These are phyloP conservation scores for Heterochromis multidens DNA, from an alignment of 2,113 vertebrate genomes.

Conservation along the genomic window DNA sequence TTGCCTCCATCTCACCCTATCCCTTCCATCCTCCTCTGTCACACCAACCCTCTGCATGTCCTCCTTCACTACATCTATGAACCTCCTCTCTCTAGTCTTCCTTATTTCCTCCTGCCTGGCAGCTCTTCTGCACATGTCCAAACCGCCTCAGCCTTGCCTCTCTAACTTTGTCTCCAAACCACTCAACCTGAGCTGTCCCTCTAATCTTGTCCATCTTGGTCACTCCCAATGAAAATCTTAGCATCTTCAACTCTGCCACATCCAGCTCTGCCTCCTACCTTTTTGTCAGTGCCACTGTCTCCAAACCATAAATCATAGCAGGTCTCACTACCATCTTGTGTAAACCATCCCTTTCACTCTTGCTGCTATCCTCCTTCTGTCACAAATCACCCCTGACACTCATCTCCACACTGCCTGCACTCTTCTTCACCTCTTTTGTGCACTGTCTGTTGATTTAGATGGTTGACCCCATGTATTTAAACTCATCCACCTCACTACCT, in stretches of 20 bases:
- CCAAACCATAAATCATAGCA: not conserved
- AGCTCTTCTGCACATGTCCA: too few species aligned
- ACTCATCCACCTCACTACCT: not conserved
- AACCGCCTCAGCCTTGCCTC: too few species aligned
- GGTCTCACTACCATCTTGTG: not conserved
- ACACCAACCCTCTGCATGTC: too few species aligned
- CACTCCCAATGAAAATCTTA: not conserved
- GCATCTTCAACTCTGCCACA: not conserved
- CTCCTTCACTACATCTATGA: too few species aligned
- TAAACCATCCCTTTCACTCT: not conserved
- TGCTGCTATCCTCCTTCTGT: not conserved
- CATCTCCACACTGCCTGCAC: not conserved
- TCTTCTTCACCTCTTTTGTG: not conserved
- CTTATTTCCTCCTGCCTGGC: too few species aligned
- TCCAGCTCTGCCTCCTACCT: not conserved
- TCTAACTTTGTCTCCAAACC: too few species aligned
- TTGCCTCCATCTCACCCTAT: too few species aligned
- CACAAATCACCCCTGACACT: not conserved
- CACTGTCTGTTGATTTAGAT: not conserved
- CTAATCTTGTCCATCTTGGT: too few species aligned
- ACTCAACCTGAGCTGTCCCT: too few species aligned
- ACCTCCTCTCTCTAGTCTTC: too few species aligned
- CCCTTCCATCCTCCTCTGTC: too few species aligned
- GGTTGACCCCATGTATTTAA: not conserved
- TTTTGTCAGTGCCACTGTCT: not conserved